Conservation (phyloP, 2,888 invertebrate genomes). For the Volucella inflata region DNA sequence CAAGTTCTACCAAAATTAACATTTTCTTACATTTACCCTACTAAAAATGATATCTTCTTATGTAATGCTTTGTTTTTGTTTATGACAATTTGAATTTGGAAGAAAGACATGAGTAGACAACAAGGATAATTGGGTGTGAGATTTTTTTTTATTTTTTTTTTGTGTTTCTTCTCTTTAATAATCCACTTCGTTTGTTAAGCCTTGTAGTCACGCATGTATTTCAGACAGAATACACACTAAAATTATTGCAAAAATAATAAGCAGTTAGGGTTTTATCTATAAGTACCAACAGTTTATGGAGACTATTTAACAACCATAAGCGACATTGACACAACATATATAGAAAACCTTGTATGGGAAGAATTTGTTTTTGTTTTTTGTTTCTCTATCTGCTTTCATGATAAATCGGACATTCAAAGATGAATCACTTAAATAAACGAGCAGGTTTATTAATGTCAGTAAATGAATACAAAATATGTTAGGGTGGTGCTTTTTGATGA, state of each 20-base stretch:
- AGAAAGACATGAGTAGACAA: slow-evolving; percentile 3
- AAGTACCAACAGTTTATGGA: slow-evolving; percentile 30
- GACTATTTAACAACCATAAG: slow-evolving; percentile 42
- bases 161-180: background rate
- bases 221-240: background rate
- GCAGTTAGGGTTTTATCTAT: slow-evolving; percentile 18
- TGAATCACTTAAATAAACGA: slow-evolving; percentile 2
- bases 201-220: slow-evolving; percentile 16
- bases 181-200: background rate
- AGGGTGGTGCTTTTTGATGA: no score
- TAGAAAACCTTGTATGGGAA: slow-evolving; percentile 31
- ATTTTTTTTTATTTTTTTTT: background rate
- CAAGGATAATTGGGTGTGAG: background rate
- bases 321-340: slow-evolving; percentile 52
- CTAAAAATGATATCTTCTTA: slow-evolving; percentile 13
- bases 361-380: slow-evolving; percentile 17
- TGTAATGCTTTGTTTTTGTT: background rate
- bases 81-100: slow-evolving; percentile 32
- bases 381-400: slow-evolving; percentile 15
- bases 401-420: slow-evolving; percentile 27
- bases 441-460: no score
- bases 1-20: slow-evolving; percentile 16
- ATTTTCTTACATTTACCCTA: slow-evolving; percentile 26
- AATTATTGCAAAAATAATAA: background rate
- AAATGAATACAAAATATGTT: no score